A percentile compares a stretch with the other conserved stretches of the same genome.
phyloP scores from a whole-genome alignment of 2,888 invertebrate genomes.

The Nephrotoma appendiculata region DNA sequence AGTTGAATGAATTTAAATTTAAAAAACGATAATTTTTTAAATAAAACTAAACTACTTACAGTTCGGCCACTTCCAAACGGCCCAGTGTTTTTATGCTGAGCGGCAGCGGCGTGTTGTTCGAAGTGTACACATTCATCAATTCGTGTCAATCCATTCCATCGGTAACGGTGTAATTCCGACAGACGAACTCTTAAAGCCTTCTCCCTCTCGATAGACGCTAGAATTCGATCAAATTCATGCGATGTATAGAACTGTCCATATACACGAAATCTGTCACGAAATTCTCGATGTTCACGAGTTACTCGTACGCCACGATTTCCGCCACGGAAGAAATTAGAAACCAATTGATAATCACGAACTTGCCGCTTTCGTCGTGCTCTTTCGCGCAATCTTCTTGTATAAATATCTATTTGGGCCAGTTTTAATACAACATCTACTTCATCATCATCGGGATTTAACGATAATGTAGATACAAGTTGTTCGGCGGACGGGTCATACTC shows the following conservation, averaged over 20 bases:
- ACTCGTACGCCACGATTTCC: constrained; percentile 31
- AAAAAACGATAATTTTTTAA: not conserved
- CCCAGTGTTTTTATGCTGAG: constrained; percentile 38
- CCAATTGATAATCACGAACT: constrained; percentile 79
- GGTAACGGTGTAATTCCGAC: constrained; percentile 68
- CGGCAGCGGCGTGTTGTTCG: constrained; percentile 58
- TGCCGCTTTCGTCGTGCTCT: constrained; percentile 78
- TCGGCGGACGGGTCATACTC: constrained; percentile 91
- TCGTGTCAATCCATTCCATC: constrained; percentile 71
- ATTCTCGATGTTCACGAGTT: constrained; percentile 37
- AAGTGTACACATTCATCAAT: constrained; percentile 78
- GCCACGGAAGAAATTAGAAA: constrained; percentile 67
- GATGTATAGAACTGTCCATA: constrained; percentile 81
- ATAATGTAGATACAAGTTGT: constrained; percentile 70
- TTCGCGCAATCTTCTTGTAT: constrained; percentile 68
- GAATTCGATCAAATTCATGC: constrained; percentile 66
- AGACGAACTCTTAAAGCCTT: constrained; percentile 70
- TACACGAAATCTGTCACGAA: constrained; percentile 69
- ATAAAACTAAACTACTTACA: constrained; percentile 20
- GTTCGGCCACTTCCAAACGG: constrained; percentile 33
- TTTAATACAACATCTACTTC: constrained; percentile 82
- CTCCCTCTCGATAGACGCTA: constrained; percentile 67
- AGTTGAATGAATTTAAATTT: constrained; percentile 8
- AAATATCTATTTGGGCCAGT: constrained; percentile 85
- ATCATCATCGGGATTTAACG: constrained; percentile 72